Percentiles rank a stretch among this genome's conserved stretches.
These are phyloP conservation scores for Acrossocheilus wenchowensis DNA, from an alignment of 2,797 vertebrate species.

Conservation along the genomic window DNA sequence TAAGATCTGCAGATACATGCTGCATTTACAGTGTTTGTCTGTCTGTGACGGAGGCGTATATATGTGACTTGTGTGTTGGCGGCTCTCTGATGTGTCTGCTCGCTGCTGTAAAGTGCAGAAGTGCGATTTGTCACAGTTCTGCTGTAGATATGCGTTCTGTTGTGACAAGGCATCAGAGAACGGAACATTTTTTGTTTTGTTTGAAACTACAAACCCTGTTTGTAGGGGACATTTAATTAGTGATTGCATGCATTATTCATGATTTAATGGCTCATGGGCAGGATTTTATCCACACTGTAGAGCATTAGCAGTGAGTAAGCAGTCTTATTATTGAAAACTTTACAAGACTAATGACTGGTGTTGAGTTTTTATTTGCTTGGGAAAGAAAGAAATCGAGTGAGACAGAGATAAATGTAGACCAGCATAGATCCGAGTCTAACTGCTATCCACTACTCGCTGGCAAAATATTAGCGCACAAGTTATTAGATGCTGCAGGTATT, in stretches of 20 bases:
- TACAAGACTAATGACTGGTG: constrained; percentile 70
- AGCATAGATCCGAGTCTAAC: neutral
- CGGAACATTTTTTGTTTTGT: constrained; percentile 2
- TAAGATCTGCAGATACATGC: constrained; percentile 27
- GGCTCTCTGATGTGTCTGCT: constrained; percentile 34
- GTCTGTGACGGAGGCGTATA: constrained; percentile 5
- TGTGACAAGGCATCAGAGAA: constrained; percentile 38
- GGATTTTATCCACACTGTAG: constrained; percentile 73
- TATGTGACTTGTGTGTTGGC: neutral
- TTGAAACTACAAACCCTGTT: constrained; percentile 44
- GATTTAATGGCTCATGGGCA: constrained; percentile 69
- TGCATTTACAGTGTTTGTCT: neutral
- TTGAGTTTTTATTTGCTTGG: constrained; percentile 48
- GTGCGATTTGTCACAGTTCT: constrained; percentile 30
- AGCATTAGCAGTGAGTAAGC: constrained; percentile 69
- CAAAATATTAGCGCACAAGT: neutral
- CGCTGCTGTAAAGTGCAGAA: constrained; percentile 33
- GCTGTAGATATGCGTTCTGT: constrained; percentile 20
- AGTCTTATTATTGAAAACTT: constrained; percentile 75
- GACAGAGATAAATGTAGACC: constrained; percentile 31
- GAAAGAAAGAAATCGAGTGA: constrained; percentile 35
- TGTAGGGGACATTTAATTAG: constrained; percentile 56
- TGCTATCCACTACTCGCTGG: neutral
- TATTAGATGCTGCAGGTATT: neutral
- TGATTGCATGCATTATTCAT: constrained; percentile 69